Evolutionary conservation across 2,888 invertebrate genomes (phyloP).

Genomic region (Mesorhabditis spiculigera): DNA sequence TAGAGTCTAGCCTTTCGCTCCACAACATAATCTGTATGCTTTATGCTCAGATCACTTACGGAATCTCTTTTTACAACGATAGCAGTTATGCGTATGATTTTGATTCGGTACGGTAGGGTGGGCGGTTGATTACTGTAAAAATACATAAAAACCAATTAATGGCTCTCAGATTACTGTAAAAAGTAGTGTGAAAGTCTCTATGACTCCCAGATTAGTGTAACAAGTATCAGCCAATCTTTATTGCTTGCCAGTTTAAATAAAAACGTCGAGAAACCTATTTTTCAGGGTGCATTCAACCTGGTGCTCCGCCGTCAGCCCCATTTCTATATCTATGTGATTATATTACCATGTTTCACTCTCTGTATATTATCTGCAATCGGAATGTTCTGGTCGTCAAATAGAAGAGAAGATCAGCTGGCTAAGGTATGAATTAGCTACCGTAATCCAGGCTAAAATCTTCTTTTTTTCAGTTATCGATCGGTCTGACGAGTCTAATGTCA

Average conservation of each 20-base stretch:
- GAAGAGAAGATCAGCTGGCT: slow-evolving; percentile 6
- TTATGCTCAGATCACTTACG: too few species aligned
- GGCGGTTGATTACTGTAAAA: too few species aligned
- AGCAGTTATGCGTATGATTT: neutral
- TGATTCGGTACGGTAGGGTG: neutral
- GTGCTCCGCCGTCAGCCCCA: neutral
- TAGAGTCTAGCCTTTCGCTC: too few species aligned
- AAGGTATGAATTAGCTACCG: neutral
- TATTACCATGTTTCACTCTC: slow-evolving; percentile 1
- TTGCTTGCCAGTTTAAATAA: too few species aligned
- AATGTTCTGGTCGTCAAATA: neutral
- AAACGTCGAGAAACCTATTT: neutral
- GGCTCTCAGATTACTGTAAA: too few species aligned
- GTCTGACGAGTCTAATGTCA: slow-evolving; percentile 26
- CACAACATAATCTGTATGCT: too few species aligned
- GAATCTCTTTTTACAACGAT: neutral
- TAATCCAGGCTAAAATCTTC: neutral
- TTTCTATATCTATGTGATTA: slow-evolving; percentile 5
- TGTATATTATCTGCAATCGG: neutral
- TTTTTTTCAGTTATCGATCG: slow-evolving; percentile 19
- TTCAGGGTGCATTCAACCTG: neutral
- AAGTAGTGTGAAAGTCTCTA: too few species aligned
- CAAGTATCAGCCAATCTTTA: too few species aligned
- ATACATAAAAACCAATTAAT: too few species aligned
- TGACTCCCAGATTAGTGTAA: too few species aligned